phyloP scores from a whole-genome alignment of 1,140 invertebrate genomes.

The Arctopsyche grandis region DNA sequence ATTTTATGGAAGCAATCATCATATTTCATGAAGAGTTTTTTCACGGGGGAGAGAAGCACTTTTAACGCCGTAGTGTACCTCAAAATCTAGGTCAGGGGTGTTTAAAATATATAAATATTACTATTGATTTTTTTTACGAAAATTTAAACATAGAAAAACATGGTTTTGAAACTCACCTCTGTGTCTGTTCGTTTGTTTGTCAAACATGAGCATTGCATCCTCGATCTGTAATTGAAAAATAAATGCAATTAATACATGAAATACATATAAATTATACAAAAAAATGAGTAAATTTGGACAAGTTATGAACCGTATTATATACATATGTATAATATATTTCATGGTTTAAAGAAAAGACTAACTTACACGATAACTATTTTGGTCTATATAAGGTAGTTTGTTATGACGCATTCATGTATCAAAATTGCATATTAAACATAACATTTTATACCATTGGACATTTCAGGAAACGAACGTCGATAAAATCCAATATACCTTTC shows the following conservation, averaged over 20 bases:
- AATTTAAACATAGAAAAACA: too few species aligned
- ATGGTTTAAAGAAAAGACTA: too few species aligned
- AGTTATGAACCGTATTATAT: too few species aligned
- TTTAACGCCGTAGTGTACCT: too few species aligned
- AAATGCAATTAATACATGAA: slow-evolving; percentile 21
- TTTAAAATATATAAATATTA: too few species aligned
- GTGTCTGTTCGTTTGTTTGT: slow-evolving; percentile 99
- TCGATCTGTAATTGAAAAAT: slow-evolving; percentile 89
- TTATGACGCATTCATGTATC: not conserved
- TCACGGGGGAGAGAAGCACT: not conserved
- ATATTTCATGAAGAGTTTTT: slow-evolving; percentile 11
- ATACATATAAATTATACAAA: not conserved
- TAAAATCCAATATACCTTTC: not conserved
- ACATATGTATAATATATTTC: too few species aligned
- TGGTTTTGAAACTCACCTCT: slow-evolving; percentile 83
- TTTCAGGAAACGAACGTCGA: slow-evolving; percentile 10
- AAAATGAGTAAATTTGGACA: not conserved
- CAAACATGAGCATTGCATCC: slow-evolving; percentile 99
- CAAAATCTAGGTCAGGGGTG: slow-evolving; percentile 7
- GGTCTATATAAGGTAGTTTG: not conserved
- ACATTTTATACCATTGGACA: not conserved
- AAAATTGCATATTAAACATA: not conserved
- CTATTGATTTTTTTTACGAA: too few species aligned
- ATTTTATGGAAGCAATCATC: slow-evolving; percentile 16
- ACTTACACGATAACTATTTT: too few species aligned